Base-by-base conservation (phyloP, 2,888 invertebrate genomes). In the Rotaria sp. region DNA sequence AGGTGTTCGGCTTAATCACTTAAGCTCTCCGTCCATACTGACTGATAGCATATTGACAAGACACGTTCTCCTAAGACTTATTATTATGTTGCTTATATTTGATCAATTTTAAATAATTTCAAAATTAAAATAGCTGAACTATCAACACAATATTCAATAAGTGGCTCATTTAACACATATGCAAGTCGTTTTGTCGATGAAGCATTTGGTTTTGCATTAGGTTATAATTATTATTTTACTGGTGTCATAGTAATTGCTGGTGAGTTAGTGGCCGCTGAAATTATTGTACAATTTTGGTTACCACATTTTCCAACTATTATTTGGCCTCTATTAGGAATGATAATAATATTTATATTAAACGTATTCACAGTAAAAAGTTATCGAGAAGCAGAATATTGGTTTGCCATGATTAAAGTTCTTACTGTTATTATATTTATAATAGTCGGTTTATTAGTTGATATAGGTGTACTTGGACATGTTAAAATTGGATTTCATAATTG, bases 351-450 rank as follows among this genome's bases (percentile, higher is more conserved):
- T 67, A 18, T 67, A 35, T 35, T 67, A 11, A 67, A 67, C 35
- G 67, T 35, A 35, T 67, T 67, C 24, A 67, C 67, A 15, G 67
- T 67, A 3, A 67, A 67, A 35, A 35, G 67, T 35, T 67, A 67
- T 67, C 35, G 67, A 10, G 67, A 67, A 67, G 67, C 67, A 18
- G 67, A 67, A 35, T 67, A 67, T 67, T 67, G 67, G 67, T 67
- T 67, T 67, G 67, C 67, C 13, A 30, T 67, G 35, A 67, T 67
- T 35, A 67, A 67, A 35, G 67, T 67, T 18, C 13, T 67, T 2
- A 35, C 67, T 35, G 67, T 67, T 21, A 1, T 67, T 4, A 35
- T 67, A 15, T 67, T 67, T 35, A 1, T 67, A 35, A 3, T 67
- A 15, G 18, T 67, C 24, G 67, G 67, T 18, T 1, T 30, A 35